Evolutionary conservation across 2,888 invertebrate genomes (phyloP), one percentile per base, ranked within the genome.

Genomic region (Tortrix viridana): DNA sequence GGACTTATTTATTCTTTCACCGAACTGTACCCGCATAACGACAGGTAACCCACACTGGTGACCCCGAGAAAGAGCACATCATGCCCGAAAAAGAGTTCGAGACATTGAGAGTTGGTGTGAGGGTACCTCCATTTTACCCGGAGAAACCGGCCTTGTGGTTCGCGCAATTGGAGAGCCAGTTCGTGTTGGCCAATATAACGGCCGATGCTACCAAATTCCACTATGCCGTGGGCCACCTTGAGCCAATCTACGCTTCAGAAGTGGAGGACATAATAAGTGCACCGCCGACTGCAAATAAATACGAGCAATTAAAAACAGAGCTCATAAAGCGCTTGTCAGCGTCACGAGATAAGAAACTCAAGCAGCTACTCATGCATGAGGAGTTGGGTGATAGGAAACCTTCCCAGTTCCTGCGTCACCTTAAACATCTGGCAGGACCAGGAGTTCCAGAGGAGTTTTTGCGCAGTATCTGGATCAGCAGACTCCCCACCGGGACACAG

Each of bases 361-460:
- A 60, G 18, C 65, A 66, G 44, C 52, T 63, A n/a, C 41, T 65
- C 6, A 60, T 53, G 22, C 60, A 61, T 26, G 64, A 66, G 32
- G 67, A 63, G 38, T 43, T 67, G 16, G 69, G 65, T 3, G 65
- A 65, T 23, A 48, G 69, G 5, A 59, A 61, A 19, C 67, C 66
- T 1, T 61, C 65, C 4, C 65, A 67, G 18, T 67, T 64, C 38
- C 46, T 64, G n/a, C n/a, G n/a, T n/a, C n/a, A n/a, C n/a, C n/a
- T n/a, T n/a, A n/a, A n/a, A n/a, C n/a, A n/a, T n/a, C 46, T 60
- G 37, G 54, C 60, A 9, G 58, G 61, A n/a, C 57, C 47, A 1
- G 37, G 23, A 1, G 48, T 60, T 3, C 64, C 67, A 0, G 55
- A 65, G 2, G 54, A 60, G 20, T 67, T 70, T 26, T 18, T 55